These are phyloP conservation scores for Pelecanus crispus DNA, from an alignment of 2,113 vertebrate species.

Conservation along the genomic window DNA sequence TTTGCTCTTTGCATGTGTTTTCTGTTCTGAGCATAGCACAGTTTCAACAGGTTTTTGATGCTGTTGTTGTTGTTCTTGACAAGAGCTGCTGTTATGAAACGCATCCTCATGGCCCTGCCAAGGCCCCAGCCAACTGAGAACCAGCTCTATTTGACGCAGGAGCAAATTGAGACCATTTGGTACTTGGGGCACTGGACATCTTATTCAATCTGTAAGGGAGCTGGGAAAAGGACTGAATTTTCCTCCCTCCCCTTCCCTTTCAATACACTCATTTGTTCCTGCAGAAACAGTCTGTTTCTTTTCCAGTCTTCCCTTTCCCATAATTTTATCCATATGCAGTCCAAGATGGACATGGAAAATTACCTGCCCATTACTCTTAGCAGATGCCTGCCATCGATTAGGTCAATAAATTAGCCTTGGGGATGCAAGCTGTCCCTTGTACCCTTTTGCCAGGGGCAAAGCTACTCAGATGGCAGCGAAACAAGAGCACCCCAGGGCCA, in stretches of 20 bases:
- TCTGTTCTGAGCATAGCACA: constrained; percentile 7
- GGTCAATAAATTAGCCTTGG: background rate
- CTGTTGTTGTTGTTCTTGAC: constrained; percentile 1
- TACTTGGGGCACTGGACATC: constrained; percentile 7
- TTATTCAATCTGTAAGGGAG: background rate
- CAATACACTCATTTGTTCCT: background rate
- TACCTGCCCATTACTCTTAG: background rate
- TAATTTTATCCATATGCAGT: background rate
- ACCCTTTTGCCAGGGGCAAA: background rate
- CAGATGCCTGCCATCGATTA: background rate
- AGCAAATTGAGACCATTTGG: constrained; percentile 49
- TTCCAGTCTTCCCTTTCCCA: background rate
- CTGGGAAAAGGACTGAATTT: background rate
- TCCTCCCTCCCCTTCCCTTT: constrained; percentile 6
- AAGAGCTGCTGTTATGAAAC: constrained; percentile 32
- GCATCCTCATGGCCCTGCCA: background rate
- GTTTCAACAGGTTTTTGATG: constrained; percentile 41
- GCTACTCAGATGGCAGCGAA: background rate
- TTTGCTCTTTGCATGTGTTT: constrained; percentile 27
- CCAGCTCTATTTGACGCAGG: constrained; percentile 9
- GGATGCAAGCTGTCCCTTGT: background rate
- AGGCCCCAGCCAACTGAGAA: background rate
- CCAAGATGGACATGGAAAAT: background rate
- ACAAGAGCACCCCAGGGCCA: background rate
- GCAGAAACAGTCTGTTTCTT: background rate